Percentiles rank a stretch among this genome's conserved stretches.
Evolutionary conservation across 2,888 invertebrate genomes (phyloP).

Genomic region (Encarsia formosa): DNA sequence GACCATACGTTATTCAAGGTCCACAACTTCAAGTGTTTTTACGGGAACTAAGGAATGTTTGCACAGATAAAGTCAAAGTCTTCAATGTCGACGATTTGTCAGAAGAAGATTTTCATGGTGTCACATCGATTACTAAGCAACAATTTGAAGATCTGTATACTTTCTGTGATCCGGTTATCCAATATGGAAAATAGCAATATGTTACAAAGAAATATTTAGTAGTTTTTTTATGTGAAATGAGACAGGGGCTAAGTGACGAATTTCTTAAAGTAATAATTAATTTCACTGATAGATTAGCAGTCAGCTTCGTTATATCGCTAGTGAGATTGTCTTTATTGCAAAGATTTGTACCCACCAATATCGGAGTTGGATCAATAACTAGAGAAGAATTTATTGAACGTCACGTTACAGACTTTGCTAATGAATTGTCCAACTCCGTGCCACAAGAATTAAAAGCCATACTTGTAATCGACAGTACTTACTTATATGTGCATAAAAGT

Average conservation of each 20-base stretch:
- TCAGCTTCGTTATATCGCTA: not conserved
- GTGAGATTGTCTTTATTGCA: conserved; percentile 19
- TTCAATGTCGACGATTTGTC: conserved; percentile 2
- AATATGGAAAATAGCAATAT: not conserved
- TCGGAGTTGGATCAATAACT: conserved; percentile 25
- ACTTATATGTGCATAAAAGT: conserved; percentile 14
- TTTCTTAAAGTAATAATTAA: conserved; percentile 11
- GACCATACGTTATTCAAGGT: conserved; percentile 10
- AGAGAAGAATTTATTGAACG: conserved; percentile 14
- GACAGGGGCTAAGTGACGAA: no score
- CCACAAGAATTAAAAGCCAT: not conserved
- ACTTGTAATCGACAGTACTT: conserved; percentile 21
- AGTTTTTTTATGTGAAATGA: conserved; percentile 12
- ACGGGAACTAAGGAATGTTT: conserved; percentile 7
- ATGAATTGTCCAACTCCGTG: conserved; percentile 10
- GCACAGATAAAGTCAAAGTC: not conserved
- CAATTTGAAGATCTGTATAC: conserved; percentile 15
- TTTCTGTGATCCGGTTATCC: conserved; percentile 14
- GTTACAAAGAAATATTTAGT: conserved; percentile 6
- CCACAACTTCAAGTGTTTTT: conserved; percentile 13
- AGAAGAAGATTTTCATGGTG: not conserved
- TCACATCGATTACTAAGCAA: not conserved
- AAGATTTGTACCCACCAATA: conserved; percentile 23
- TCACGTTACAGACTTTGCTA: conserved; percentile 20
- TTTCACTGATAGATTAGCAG: conserved; percentile 9